phyloP scores from a whole-genome alignment of 2,888 invertebrate genomes.

The Macrophya annulata region DNA sequence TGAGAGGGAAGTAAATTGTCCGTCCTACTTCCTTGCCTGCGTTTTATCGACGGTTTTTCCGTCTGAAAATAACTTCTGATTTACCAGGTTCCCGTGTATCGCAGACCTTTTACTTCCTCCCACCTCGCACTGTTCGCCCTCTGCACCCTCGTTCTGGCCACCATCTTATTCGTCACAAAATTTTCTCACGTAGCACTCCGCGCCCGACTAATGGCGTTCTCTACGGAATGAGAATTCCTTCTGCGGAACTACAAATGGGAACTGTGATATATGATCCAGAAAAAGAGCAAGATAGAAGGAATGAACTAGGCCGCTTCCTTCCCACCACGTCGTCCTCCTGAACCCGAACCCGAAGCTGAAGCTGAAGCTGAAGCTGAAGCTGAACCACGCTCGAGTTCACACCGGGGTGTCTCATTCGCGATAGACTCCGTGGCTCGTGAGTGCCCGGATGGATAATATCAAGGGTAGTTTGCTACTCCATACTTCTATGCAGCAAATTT shows the following conservation, averaged over 20 bases:
- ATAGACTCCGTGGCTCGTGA: slow-evolving; percentile 21
- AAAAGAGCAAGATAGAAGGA: slow-evolving; percentile 48
- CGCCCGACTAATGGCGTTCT: slow-evolving; percentile 55
- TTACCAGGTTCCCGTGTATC: slow-evolving; percentile 39
- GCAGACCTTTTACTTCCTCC: slow-evolving; percentile 30
- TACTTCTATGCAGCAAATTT: not conserved
- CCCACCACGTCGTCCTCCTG: slow-evolving; percentile 18
- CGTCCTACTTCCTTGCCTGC: slow-evolving; percentile 21
- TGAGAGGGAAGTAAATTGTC: slow-evolving; percentile 42
- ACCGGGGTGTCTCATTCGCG: slow-evolving; percentile 22
- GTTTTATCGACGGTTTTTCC: slow-evolving; percentile 38
- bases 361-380: not conserved
- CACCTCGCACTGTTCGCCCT: slow-evolving; percentile 28
- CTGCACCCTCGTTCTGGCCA: slow-evolving; percentile 36
- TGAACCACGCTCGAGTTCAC: not conserved
- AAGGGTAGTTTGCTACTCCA: slow-evolving; percentile 31
- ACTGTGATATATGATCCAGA: slow-evolving; percentile 56
- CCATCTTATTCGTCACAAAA: slow-evolving; percentile 60
- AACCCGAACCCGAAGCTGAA: not conserved
- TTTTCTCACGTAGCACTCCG: slow-evolving; percentile 62
- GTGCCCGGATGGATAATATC: slow-evolving; percentile 25
- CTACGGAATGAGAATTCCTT: slow-evolving; percentile 55
- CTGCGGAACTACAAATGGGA: slow-evolving; percentile 54
- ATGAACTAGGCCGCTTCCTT: slow-evolving; percentile 48
- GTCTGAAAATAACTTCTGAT: slow-evolving; percentile 48